Evolutionary conservation across 2,797 vertebrate species (phyloP), one percentile per base, ranked within the genome.

Genomic region (Mormyrops attenuatus): DNA sequence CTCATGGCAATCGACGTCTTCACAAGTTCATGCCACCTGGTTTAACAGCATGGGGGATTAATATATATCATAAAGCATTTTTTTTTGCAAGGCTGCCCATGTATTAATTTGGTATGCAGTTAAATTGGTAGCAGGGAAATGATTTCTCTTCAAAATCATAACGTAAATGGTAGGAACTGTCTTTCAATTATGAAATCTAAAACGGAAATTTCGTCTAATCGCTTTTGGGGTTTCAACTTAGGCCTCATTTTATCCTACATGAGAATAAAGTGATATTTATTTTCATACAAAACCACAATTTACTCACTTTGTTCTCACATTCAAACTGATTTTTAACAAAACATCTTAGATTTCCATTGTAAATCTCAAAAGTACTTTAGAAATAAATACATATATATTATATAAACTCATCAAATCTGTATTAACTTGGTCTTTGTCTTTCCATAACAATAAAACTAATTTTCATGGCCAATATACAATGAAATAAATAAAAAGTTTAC

Each of bases 231-330:
- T 47, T 82, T 47, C 41, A 82, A 47, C 77, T 47, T 22, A n/a
- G 77, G 77, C 38, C 80, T 84, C n/a, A 85, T 89, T 66, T 89
- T 89, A 85, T 57, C 88, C 82, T 89, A 82, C 41, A 82, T 47
- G 77, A 82, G 41, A 82, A 44, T 82, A 82, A 82, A 85, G 88
- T 82, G 52, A 50, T 17, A 47, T 85, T 89, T 20, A 22, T 22
- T 85, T 85, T 50, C 26, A 85, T 63, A 66, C 44, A 85, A 86
- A 86, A 86, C 30, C 30, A 53, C 85, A 20, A 86, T 47, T 82
- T 82, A 82, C 73, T 86, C 94, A 95, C 95, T 95, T 93, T 91
- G 94, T 95, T 95, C 90, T 91, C 93, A 96, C 95, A 96, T 96
- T 96, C 94, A 94, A 92, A 94, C 92, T 89, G 86, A 92, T 88